Percentiles rank a stretch among this genome's conserved stretches.
These are phyloP conservation scores for Hydrochoerus hydrochaeris DNA, from an alignment of 2,113 vertebrate species.

Conservation along the genomic window DNA sequence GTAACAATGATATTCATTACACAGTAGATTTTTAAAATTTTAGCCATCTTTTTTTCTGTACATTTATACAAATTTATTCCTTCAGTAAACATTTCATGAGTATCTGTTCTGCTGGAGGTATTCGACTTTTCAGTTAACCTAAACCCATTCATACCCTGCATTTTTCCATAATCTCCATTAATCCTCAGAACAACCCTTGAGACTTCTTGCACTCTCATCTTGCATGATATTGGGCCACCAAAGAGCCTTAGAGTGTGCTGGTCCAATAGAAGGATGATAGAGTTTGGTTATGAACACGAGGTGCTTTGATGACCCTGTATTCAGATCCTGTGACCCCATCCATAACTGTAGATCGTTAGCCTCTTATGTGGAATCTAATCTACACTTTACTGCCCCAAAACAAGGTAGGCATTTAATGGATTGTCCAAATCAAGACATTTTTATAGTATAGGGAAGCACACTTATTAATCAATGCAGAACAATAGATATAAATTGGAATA, in stretches of 20 bases:
- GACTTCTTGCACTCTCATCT: not conserved
- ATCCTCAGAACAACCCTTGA: not conserved
- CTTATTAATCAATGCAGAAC: not conserved
- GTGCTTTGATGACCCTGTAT: fast-evolving
- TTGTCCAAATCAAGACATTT: not conserved
- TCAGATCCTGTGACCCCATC: not conserved
- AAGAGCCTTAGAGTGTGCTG: not conserved
- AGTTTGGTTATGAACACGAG: not conserved
- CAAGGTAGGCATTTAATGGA: not conserved
- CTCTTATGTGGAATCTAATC: not conserved
- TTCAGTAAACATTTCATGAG: conserved; percentile 36
- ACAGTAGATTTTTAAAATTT: not conserved
- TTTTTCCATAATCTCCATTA: not conserved
- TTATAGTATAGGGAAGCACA: not conserved
- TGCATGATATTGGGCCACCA: not conserved
- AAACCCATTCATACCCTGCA: not conserved
- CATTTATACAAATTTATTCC: not conserved
- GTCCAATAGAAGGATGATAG: not conserved
- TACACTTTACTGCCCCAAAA: not conserved
- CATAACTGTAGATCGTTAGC: not conserved
- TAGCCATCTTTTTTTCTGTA: not conserved
- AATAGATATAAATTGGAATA: not conserved
- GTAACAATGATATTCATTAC: not conserved
- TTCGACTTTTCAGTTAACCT: not conserved
- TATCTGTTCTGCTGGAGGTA: not conserved